Evolutionary conservation across 2,113 vertebrate genomes (phyloP).

Genomic region (Athene cunicularia): DNA sequence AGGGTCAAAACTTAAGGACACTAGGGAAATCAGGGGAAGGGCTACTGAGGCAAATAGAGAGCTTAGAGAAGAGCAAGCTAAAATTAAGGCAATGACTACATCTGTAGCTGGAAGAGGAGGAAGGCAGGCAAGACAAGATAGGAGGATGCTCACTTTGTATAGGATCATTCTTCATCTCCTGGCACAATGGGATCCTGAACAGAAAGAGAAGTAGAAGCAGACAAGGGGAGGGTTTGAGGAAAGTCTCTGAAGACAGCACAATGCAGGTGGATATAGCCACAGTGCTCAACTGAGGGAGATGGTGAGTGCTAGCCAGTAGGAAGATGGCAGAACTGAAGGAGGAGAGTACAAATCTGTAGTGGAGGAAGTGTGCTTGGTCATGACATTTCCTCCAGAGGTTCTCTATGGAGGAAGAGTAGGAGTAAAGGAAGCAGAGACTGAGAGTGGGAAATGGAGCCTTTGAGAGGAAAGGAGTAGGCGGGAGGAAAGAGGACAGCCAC

Average conservation of each 20-base stretch:
- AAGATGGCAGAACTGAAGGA: neutral
- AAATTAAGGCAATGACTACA: neutral
- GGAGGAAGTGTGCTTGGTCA: conserved; percentile 4
- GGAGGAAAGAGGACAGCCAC: neutral
- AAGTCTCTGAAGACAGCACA: neutral
- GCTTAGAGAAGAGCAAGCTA: neutral
- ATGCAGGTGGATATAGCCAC: neutral
- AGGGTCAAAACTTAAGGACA: neutral
- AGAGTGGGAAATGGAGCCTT: conserved; percentile 16
- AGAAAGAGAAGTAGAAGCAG: neutral
- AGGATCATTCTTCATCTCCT: neutral
- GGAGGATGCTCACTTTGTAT: neutral
- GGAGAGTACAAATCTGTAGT: neutral
- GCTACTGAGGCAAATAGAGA: neutral
- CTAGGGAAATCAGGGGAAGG: neutral
- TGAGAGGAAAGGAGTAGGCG: neutral
- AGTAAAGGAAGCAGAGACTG: conserved; percentile 45
- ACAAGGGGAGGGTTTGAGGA: neutral
- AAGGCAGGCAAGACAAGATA: neutral
- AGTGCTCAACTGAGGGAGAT: neutral
- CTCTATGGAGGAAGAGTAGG: conserved; percentile 46
- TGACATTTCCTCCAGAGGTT: conserved; percentile 28
- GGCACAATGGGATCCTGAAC: neutral
- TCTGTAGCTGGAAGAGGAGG: neutral
- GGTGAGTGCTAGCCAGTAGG: neutral